Conservation (phyloP, 2,797 vertebrate species). For the Varecia variegata region DNA sequence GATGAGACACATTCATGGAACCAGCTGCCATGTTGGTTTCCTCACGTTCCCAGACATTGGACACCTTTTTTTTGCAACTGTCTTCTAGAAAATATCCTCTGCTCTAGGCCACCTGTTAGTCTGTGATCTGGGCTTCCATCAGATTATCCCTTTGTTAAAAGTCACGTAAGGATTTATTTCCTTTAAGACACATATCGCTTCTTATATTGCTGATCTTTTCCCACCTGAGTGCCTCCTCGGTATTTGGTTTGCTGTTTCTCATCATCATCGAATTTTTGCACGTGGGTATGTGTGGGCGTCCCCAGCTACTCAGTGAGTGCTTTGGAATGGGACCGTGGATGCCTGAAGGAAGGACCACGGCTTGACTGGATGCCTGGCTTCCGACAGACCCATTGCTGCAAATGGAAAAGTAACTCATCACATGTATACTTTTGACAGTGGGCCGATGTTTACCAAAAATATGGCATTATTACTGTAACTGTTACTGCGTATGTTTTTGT, state of each 20-base stretch:
- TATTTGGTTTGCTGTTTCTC: neutral
- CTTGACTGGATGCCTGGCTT: neutral
- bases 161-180: neutral
- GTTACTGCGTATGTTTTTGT: neutral
- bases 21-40: too few relatives aligned
- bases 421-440: neutral
- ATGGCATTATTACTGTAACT: neutral
- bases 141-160: neutral
- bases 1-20: neutral
- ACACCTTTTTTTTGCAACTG: neutral
- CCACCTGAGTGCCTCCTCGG: neutral
- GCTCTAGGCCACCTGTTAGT: neutral
- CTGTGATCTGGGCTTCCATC: neutral
- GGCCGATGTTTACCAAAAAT: neutral
- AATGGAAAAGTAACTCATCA: neutral
- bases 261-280: neutral
- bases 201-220: neutral
- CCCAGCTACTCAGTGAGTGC: neutral
- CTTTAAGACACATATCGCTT: neutral
- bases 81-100: neutral
- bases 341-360: fast-evolving
- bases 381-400: neutral
- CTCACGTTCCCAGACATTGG: neutral
- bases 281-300: neutral
- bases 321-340: too few relatives aligned